These are phyloP conservation scores for Xylocopa sonorina DNA, from an alignment of 1,140 invertebrate species.

Conservation along the genomic window DNA sequence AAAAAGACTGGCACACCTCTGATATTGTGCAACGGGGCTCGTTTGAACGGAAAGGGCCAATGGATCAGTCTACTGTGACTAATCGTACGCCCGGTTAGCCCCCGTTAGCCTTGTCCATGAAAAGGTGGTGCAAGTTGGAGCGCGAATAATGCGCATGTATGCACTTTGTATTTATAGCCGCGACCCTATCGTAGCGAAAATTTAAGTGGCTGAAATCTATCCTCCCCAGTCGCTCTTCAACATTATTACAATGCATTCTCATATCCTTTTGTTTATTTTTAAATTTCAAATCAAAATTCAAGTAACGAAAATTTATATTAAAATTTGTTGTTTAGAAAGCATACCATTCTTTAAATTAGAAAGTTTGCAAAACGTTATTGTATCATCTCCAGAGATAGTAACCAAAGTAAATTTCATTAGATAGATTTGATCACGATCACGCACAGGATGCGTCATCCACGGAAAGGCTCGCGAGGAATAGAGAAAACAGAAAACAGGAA, in stretches of 20 bases:
- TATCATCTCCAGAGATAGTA: too few species aligned
- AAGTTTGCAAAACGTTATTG: too few species aligned
- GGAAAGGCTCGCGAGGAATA: too few species aligned
- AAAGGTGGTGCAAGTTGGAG: slow-evolving; percentile 51
- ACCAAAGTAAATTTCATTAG: too few species aligned
- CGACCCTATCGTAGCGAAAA: slow-evolving; percentile 34
- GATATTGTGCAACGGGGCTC: slow-evolving; percentile 26
- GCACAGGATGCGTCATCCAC: too few species aligned
- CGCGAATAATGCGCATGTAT: slow-evolving; percentile 48
- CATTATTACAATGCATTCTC: background rate
- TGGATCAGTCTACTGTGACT: slow-evolving; percentile 45
- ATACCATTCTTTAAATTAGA: too few species aligned
- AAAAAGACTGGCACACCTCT: slow-evolving; percentile 12
- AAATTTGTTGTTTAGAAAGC: too few species aligned
- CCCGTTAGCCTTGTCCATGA: slow-evolving; percentile 56
- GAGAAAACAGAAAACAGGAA: background rate
- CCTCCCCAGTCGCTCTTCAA: too few species aligned
- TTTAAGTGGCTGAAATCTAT: slow-evolving; percentile 24
- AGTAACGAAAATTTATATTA: too few species aligned
- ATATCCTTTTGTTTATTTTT: too few species aligned
- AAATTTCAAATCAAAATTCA: too few species aligned
- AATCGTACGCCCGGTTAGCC: slow-evolving; percentile 31
- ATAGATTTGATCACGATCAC: too few species aligned
- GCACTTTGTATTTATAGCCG: slow-evolving; percentile 49
- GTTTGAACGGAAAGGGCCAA: slow-evolving; percentile 34